Percentiles rank a stretch among this genome's conserved stretches.
Evolutionary conservation across 1,140 invertebrate genomes (phyloP).

Genomic region (Penaeus vannamei): DNA sequence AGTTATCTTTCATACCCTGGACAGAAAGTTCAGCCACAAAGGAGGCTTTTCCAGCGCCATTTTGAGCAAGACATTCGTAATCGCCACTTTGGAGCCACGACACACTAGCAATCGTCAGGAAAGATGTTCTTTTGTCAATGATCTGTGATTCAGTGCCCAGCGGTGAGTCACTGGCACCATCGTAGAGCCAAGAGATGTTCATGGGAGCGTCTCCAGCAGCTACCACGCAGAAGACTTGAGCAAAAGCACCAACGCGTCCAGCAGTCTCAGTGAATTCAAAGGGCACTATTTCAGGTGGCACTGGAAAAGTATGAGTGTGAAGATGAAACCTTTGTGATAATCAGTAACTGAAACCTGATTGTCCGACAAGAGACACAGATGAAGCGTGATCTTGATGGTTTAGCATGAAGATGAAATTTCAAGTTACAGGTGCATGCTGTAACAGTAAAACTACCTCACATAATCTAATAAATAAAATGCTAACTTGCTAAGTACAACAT

Average conservation of each 20-base stretch:
- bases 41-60: slow-evolving; percentile 78
- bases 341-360: no score
- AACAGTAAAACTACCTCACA: no score
- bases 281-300: slow-evolving; percentile 79
- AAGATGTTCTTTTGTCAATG: slow-evolving; percentile 70
- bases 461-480: no score
- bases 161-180: slow-evolving; percentile 54
- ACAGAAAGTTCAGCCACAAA: slow-evolving; percentile 75
- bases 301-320: slow-evolving; percentile 72
- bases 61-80: slow-evolving; percentile 82
- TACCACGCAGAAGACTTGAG: slow-evolving; percentile 81
- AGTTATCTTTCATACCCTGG: slow-evolving; percentile 69
- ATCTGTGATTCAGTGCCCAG: slow-evolving; percentile 46
- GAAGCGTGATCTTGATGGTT: slow-evolving; percentile 27
- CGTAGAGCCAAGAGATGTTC: slow-evolving; percentile 77
- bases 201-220: slow-evolving; percentile 83
- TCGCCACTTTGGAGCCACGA: slow-evolving; percentile 78
- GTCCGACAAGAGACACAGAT: no score
- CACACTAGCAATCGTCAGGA: slow-evolving; percentile 72
- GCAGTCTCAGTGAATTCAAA: slow-evolving; percentile 77
- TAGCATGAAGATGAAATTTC: slow-evolving; percentile 43
- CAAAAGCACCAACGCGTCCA: slow-evolving; percentile 80
- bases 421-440: no score
- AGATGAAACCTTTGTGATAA: slow-evolving; percentile 33
- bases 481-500: no score